Base-by-base conservation (phyloP, 2,888 invertebrate species). In the Brassicogethes aeneus region DNA sequence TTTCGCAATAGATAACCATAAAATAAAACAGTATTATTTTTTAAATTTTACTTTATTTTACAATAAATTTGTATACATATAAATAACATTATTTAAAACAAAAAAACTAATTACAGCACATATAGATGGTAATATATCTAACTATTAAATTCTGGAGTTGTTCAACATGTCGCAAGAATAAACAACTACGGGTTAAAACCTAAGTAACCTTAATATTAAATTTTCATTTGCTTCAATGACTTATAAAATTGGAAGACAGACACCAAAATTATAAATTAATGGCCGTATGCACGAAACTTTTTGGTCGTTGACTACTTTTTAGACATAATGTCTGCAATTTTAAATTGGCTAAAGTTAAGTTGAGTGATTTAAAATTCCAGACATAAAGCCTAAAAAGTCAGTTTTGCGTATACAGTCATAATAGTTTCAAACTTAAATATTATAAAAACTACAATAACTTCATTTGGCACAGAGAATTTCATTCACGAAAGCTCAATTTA, bases 231-330 rank as follows among this genome's bases (percentile, higher is more conserved):
- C 23, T 23, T 23, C 10, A 10, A 23, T 5, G 5, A 23, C 23
- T 49, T 55, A 55, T 52, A 60, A 61, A 62, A 62, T 48, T 64
- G 64, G 64, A 64, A 64, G 64, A 64, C 64, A 58, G 61, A 53
- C 53, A 59, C 60, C 57, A 59, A 59, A 55, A 53, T n/a, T n/a
- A n/a, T n/a, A n/a, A n/a, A 48, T 55, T 44, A 49, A 51, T 52
- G 52, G 52, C 41, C 48, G 46, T n/a, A n/a, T n/a, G n/a, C n/a
- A n/a, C n/a, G n/a, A n/a, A n/a, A n/a, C n/a, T n/a, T n/a, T n/a
- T n/a, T n/a, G n/a, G n/a, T n/a, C n/a, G n/a, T n/a, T n/a, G n/a
- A n/a, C n/a, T n/a, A n/a, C n/a, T n/a, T n/a, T n/a, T n/a, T n/a
- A n/a, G n/a, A n/a, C n/a, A n/a, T n/a, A n/a, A n/a, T n/a, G n/a